These are phyloP conservation scores for Drosophila kikkawai DNA, from an alignment of 1,140 invertebrate genomes.

Conservation along the genomic window DNA sequence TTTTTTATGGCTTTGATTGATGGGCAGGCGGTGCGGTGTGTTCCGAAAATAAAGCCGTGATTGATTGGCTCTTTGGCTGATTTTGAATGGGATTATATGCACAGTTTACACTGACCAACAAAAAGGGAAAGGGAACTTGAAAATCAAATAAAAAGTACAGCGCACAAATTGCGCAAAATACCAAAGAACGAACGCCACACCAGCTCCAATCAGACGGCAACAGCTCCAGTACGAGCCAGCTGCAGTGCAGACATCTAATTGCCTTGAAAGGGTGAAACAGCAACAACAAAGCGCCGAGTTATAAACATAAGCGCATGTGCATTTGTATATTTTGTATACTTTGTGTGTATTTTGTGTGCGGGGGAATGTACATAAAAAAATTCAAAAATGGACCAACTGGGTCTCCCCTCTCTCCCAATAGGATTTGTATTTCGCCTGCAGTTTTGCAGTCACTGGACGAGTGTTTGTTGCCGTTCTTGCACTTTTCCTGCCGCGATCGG, in stretches of 20 bases:
- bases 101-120: conserved; percentile 24
- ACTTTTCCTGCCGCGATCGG: conserved; percentile 36
- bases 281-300: conserved; percentile 43
- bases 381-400: conserved; percentile 77
- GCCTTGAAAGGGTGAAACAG: conserved; percentile 45
- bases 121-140: conserved; percentile 25
- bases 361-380: conserved; percentile 50
- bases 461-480: conserved; percentile 27
- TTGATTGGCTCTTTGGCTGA: conserved; percentile 57
- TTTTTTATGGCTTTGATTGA: conserved; percentile 48
- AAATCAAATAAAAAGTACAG: conserved; percentile 63
- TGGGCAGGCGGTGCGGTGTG: conserved; percentile 28
- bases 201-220: conserved; percentile 43
- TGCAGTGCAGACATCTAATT: conserved; percentile 54
- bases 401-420: conserved; percentile 52
- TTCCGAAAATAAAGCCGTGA: conserved; percentile 43
- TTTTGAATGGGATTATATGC: conserved; percentile 47
- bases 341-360: conserved; percentile 16
- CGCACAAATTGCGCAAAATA: conserved; percentile 76
- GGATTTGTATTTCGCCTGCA: conserved; percentile 53
- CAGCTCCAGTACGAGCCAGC: conserved; percentile 31
- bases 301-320: conserved; percentile 34
- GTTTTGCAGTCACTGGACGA: conserved; percentile 33
- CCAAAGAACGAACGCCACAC: conserved; percentile 70
- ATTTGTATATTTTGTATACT: conserved; percentile 7